Base-by-base conservation (phyloP, 2,113 vertebrate species). In the Hippocampus barbouri region DNA sequence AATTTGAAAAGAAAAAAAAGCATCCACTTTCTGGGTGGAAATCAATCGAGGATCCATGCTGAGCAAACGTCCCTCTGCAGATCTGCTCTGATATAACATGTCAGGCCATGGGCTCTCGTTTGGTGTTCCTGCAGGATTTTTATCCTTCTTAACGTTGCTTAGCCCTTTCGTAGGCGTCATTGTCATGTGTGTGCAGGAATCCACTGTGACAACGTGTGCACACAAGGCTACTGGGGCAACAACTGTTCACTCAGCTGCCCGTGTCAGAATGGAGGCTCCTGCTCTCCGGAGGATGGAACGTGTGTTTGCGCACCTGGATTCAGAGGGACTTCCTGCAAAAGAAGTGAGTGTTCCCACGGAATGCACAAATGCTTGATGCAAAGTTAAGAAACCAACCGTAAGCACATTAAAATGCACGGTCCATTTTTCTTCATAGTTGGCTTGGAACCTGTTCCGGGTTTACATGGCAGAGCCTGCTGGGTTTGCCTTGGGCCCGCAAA, bases 201-300 rank as follows among this genome's bases (percentile, higher is more conserved):
- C 91, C 97, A 91, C 86, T 99, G 97, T 70, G 96, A 99, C 85
- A 98, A 93, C 43, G 89, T 91, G 0, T 99, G 97, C 74, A 87
- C 84, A 3, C 95, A 95, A 38, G 95, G 96, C 62, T 95, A 91
- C 89, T 99, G 97, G 97, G 97, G 97, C 41, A 94, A 95, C 69
- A 98, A 98, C 92, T 99, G 97, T 90, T 98, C 97, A 2, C 89
- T 96, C 89, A 93, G 95, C 86, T 99, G 97, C 78, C 96, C 91
- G 89, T 99, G 97, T 34, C 96, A 98, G 87, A 99, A 99, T 0
- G 96, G 96, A 0, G 97, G 96, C 0, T 98, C 96, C 78, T 99
- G 97, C 85, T 96, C 95, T 38, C 95, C 97, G 0, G 94, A 97
- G 87, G 97, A 99, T 0, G 97, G 97, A 1, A 93, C 94, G 71